These are phyloP conservation scores for Noctuana brunneofusca DNA, from an alignment of 2,888 invertebrate species.

Conservation along the genomic window DNA sequence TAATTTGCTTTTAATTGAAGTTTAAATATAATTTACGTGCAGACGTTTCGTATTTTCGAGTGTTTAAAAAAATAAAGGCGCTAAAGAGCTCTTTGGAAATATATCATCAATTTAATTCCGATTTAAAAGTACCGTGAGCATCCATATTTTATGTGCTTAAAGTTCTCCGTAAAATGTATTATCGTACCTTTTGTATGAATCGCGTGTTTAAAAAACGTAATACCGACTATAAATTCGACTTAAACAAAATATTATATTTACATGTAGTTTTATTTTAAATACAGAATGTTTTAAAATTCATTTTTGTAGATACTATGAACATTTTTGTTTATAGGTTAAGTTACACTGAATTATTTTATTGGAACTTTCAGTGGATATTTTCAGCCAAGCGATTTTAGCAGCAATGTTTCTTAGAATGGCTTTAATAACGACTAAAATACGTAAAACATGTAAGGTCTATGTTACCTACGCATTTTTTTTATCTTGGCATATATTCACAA, in stretches of 20 bases:
- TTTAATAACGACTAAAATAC: neutral
- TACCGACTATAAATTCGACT: constrained; percentile 17
- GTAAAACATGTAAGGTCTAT: no score
- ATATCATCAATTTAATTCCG: constrained; percentile 9
- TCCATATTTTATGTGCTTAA: constrained; percentile 19
- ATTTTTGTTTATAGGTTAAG: neutral
- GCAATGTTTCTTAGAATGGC: no score
- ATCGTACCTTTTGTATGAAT: constrained; percentile 9
- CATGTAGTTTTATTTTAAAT: neutral
- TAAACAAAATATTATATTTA: neutral
- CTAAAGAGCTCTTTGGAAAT: neutral
- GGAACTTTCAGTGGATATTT: no score
- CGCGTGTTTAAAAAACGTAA: constrained; percentile 10
- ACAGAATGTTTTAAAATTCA: neutral
- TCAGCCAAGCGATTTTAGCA: no score
- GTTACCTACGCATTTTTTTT: neutral
- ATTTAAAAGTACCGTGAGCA: constrained; percentile 5
- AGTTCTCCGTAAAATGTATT: constrained; percentile 8
- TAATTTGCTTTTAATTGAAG: neutral
- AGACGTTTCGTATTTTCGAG: neutral
- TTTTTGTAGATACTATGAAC: neutral
- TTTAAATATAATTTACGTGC: neutral
- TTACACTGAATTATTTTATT: no score
- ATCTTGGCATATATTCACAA: neutral
- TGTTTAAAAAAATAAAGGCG: neutral